phyloP scores from a whole-genome alignment of 2,888 invertebrate species.

The Nowickia ferox region DNA sequence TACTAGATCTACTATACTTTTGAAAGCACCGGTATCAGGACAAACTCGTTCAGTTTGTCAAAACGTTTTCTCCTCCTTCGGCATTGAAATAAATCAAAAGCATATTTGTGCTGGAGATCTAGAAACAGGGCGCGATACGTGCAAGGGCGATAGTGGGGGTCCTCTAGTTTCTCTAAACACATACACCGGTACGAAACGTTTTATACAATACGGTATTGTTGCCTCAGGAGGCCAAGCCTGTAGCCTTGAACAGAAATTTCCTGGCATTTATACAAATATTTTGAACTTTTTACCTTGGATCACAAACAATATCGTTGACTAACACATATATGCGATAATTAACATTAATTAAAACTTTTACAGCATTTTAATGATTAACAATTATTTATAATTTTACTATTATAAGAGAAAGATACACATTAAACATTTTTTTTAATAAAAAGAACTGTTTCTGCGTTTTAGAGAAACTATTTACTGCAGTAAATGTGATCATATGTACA shows the following conservation, averaged over 20 bases:
- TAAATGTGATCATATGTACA: too few relatives aligned
- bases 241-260: constrained; percentile 81
- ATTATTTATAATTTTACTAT: too few relatives aligned
- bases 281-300: constrained; percentile 85
- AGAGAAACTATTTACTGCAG: too few relatives aligned
- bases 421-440: too few relatives aligned
- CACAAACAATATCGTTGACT: constrained; percentile 76
- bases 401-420: too few relatives aligned
- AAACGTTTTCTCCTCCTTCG: constrained; percentile 72
- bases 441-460: too few relatives aligned
- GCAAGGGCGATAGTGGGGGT: constrained; percentile 79
- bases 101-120: constrained; percentile 79
- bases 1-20: constrained; percentile 73
- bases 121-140: constrained; percentile 76
- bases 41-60: constrained; percentile 74
- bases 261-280: constrained; percentile 85
- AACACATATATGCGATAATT: not conserved
- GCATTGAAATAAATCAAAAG: constrained; percentile 75
- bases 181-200: constrained; percentile 74
- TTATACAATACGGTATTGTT: constrained; percentile 85
- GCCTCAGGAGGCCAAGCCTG: constrained; percentile 86
- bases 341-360: not conserved
- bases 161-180: constrained; percentile 76
- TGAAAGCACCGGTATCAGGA: constrained; percentile 75
- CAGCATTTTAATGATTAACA: too few relatives aligned